Percentiles rank a stretch among this genome's conserved stretches.
Evolutionary conservation across 2,888 invertebrate species (phyloP).

Genomic region (Tinea pellionella): DNA sequence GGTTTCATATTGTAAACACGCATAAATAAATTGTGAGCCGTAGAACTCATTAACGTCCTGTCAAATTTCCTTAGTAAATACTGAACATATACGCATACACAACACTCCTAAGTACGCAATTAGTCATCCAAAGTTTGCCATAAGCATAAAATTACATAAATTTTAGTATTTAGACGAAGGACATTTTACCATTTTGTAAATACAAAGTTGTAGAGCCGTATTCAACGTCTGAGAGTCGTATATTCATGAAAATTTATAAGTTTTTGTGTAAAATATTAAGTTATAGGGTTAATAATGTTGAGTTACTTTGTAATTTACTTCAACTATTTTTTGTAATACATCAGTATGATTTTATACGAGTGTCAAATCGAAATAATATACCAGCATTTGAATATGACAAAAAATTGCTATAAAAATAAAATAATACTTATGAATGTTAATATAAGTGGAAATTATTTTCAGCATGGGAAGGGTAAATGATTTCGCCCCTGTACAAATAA

Average conservation of each 20-base stretch:
- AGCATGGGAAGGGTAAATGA: not conserved
- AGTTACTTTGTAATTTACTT: not conserved
- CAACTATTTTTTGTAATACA: no score
- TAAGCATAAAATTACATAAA: constrained; percentile 5
- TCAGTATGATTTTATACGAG: no score
- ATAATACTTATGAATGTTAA: not conserved
- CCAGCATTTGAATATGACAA: no score
- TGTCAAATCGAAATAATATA: no score
- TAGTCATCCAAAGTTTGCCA: not conserved
- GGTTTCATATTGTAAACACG: not conserved
- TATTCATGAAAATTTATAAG: constrained; percentile 2
- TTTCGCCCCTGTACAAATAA: constrained; percentile 7
- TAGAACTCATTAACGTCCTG: constrained; percentile 8
- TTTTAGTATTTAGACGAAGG: constrained; percentile 5
- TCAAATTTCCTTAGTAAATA: constrained; percentile 5
- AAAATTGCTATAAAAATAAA: no score
- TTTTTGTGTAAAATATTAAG: constrained; percentile 1
- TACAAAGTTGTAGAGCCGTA: not conserved
- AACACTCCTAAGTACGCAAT: constrained; percentile 5
- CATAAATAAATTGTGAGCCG: not conserved
- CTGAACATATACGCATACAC: not conserved
- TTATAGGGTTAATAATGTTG: not conserved
- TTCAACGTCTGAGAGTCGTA: constrained; percentile 2
- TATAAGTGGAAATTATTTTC: not conserved
- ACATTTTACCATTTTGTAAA: constrained; percentile 6